A percentile compares a stretch with the other conserved stretches of the same genome.
Evolutionary conservation across 2,888 invertebrate species (phyloP).

Genomic region (Drosophila eohydei): DNA sequence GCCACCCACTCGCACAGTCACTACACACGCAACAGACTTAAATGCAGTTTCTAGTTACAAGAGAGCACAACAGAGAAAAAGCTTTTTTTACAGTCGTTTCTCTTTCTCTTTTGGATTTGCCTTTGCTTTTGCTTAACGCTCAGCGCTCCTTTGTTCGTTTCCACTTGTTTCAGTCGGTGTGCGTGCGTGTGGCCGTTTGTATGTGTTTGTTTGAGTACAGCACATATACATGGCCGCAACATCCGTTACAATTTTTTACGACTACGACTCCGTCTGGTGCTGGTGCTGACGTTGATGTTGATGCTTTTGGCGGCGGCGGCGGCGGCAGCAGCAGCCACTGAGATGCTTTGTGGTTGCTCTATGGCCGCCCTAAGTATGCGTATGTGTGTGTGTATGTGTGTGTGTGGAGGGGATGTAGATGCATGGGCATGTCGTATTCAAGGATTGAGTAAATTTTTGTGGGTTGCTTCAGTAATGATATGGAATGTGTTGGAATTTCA

Average conservation of each 20-base stretch:
- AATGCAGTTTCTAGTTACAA: slow-evolving; percentile 67
- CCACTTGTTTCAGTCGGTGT: slow-evolving; percentile 67
- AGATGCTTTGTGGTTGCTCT: slow-evolving; percentile 64
- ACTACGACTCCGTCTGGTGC: slow-evolving; percentile 59
- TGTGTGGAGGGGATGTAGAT: slow-evolving; percentile 17
- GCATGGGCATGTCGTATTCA: slow-evolving; percentile 68
- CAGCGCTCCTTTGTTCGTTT: slow-evolving; percentile 61
- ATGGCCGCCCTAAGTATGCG: slow-evolving; percentile 45
- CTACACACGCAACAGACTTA: slow-evolving; percentile 57
- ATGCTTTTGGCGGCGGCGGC: slow-evolving; percentile 65
- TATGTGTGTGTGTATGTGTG: slow-evolving; percentile 1
- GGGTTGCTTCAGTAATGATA: slow-evolving; percentile 81
- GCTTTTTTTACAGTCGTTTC: slow-evolving; percentile 44
- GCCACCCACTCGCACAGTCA: slow-evolving; percentile 1
- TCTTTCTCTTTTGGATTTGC: slow-evolving; percentile 16
- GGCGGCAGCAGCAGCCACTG: slow-evolving; percentile 53
- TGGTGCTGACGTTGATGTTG: slow-evolving; percentile 73
- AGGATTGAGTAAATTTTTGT: slow-evolving; percentile 82
- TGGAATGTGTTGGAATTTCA: slow-evolving; percentile 82
- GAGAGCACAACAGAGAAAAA: slow-evolving; percentile 59
- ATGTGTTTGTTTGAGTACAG: slow-evolving; percentile 35
- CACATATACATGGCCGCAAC: slow-evolving; percentile 74
- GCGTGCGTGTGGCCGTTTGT: background rate
- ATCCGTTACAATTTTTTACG: slow-evolving; percentile 81
- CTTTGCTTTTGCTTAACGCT: slow-evolving; percentile 1